Base-by-base conservation (phyloP, 2,113 vertebrate genomes). In the Tachuris rubrigastra region DNA sequence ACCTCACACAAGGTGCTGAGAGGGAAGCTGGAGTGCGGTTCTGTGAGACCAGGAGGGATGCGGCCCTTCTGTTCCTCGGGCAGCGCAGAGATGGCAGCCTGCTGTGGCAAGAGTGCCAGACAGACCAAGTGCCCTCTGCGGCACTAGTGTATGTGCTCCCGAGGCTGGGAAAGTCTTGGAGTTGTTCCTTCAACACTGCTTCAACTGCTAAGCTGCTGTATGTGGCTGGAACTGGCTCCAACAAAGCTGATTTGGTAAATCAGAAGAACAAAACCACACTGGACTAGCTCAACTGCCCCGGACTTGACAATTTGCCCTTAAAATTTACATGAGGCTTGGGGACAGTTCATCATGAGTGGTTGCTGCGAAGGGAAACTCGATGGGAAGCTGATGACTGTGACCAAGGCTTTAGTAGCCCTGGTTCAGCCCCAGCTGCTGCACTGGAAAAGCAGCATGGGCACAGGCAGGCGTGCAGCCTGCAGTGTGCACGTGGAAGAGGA, bases 11-110 rank as follows among this genome's bases (percentile, higher is more conserved):
- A 2, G 28, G 28, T 8, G 41, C 80, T 28, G 25, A 60, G 59
- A 62, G 27, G 18, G 52, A 37, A n/a, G 37, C 19, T 3, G 4
- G 71, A 46, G 47, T 2, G 31, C 1, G 1, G 19, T 20, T 42
- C 46, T 62, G 30, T 39, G 41, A 0, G 0, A 27, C 14, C 71
- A 23, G 62, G 17, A 41, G 52, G 0, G 33, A 9, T 18, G 3
- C 0, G 1, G 47, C 39, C 42, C 20, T 17, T 27, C 28, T 41
- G 1, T 41, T 41, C 1, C 2, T 33, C 7, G 0, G 4, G n/a
- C n/a, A 46, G 46, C 23, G 30, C 55, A 17, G 71, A 13, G 33
- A 0, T 4, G 24, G 59, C 50, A 22, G 31, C 2, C 8, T 62
- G 30, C n/a, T 47, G 0, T 6, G 12, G 2, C 25, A 27, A 30